Evolutionary conservation across 2,113 vertebrate genomes (phyloP).

Genomic region (Prunella fulvescens): DNA sequence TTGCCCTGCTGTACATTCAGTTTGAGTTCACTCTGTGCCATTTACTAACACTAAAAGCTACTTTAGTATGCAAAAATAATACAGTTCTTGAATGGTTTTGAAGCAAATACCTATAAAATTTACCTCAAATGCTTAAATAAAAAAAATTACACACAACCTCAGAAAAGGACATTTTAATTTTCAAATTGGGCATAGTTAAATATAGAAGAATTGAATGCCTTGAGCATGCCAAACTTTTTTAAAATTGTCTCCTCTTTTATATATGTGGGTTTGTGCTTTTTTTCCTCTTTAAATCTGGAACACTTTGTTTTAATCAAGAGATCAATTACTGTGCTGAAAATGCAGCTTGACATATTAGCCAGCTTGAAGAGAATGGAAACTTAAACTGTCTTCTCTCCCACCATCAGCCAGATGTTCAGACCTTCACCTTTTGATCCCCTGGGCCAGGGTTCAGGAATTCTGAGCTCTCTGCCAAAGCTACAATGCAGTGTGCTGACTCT

Average conservation of each 20-base stretch:
- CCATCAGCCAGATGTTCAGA: slow-evolving; percentile 26
- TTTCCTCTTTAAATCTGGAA: background rate
- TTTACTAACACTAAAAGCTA: background rate
- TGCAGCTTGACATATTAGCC: background rate
- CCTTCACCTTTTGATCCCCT: slow-evolving; percentile 31
- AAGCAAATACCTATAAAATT: background rate
- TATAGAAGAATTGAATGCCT: background rate
- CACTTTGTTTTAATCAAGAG: slow-evolving; percentile 34
- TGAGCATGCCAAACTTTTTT: background rate
- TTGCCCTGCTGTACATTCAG: background rate
- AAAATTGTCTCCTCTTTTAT: background rate
- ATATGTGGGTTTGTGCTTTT: background rate
- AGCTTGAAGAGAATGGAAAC: slow-evolving; percentile 18
- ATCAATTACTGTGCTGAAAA: slow-evolving; percentile 15
- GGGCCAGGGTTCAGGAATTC: slow-evolving; percentile 12
- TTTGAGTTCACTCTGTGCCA: background rate
- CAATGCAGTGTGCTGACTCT: background rate
- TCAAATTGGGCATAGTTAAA: background rate
- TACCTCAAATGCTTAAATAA: background rate
- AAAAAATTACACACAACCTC: background rate
- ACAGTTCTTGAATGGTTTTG: background rate
- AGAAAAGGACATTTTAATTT: background rate
- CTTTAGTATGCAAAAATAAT: background rate
- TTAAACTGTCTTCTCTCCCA: slow-evolving; percentile 21
- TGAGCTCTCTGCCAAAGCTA: slow-evolving; percentile 3